Evolutionary conservation across 2,888 invertebrate species (phyloP).

Genomic region (Lacanobia wlatinum): DNA sequence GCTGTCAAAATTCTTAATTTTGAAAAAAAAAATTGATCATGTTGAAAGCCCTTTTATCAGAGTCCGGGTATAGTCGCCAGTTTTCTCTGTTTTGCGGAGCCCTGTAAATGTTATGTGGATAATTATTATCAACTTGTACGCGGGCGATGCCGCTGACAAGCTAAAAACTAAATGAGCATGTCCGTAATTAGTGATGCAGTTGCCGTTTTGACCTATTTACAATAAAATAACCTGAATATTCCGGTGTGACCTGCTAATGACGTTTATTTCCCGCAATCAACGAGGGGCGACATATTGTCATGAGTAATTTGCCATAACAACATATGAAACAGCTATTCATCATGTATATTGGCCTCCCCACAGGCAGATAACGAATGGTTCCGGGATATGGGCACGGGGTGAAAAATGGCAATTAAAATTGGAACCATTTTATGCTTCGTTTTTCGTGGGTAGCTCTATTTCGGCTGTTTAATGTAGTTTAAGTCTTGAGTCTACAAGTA

Average conservation of each 20-base stretch:
- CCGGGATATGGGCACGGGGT: slow-evolving; percentile 6
- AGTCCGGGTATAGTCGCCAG: no score
- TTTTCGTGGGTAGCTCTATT: not conserved
- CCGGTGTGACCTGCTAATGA: slow-evolving; percentile 19
- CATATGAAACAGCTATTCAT: slow-evolving; percentile 37
- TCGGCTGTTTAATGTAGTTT: not conserved
- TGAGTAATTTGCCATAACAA: slow-evolving; percentile 42
- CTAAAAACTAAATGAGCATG: slow-evolving; percentile 1
- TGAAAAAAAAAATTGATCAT: no score
- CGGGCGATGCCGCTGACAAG: not conserved
- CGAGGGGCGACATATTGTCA: slow-evolving; percentile 32
- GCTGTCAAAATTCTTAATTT: no score
- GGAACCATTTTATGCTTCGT: not conserved
- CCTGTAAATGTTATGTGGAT: no score
- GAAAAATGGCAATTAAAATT: not conserved
- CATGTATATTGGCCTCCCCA: slow-evolving; percentile 26
- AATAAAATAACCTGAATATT: slow-evolving; percentile 29
- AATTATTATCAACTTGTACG: no score
- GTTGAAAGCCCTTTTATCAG: no score
- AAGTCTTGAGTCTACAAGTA: not conserved
- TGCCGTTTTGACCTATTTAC: slow-evolving; percentile 29
- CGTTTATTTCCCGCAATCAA: slow-evolving; percentile 51
- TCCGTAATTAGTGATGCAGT: slow-evolving; percentile 25
- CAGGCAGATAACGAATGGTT: slow-evolving; percentile 20
- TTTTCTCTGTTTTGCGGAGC: no score